These are phyloP conservation scores for Drosophila maculinotata DNA, from an alignment of 2,888 invertebrate genomes.

Conservation along the genomic window DNA sequence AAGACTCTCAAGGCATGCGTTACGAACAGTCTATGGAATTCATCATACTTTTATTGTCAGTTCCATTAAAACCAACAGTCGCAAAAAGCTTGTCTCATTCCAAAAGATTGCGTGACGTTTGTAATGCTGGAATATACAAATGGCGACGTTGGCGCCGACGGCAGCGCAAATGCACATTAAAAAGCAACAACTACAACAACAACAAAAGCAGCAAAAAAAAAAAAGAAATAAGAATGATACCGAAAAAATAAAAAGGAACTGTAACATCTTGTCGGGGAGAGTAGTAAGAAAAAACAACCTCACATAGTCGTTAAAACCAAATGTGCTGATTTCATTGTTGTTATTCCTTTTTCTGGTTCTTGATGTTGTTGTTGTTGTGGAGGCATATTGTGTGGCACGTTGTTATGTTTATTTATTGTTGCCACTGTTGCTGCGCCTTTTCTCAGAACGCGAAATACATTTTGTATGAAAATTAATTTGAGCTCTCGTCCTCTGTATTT, in stretches of 20 bases:
- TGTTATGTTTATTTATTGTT: constrained; percentile 54
- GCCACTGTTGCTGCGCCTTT: constrained; percentile 44
- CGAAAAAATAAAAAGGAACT: constrained; percentile 26
- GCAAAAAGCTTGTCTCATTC: constrained; percentile 26
- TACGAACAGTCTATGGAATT: constrained; percentile 29
- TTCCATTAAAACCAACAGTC: constrained; percentile 48
- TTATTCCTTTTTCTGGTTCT: constrained; percentile 3
- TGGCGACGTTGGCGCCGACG: constrained; percentile 55
- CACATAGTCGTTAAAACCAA: constrained; percentile 78
- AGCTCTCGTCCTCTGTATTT: constrained; percentile 53
- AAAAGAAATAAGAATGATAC: constrained; percentile 12
- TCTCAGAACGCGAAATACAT: constrained; percentile 53
- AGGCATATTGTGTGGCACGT: constrained; percentile 55
- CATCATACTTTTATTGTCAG: constrained; percentile 47
- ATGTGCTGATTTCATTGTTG: constrained; percentile 76
- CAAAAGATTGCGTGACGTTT: constrained; percentile 59
- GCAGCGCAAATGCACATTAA: constrained; percentile 72
- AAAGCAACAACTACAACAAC: constrained; percentile 61
- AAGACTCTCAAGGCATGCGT: constrained; percentile 6
- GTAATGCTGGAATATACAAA: constrained; percentile 64
- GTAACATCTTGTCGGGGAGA: constrained; percentile 58
- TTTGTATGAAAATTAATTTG: constrained; percentile 78
- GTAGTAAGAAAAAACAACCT: constrained; percentile 18
- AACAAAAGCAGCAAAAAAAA: constrained; percentile 20
- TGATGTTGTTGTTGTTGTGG: constrained; percentile 32